These are phyloP conservation scores for Clunio marinus DNA, from an alignment of 2,888 invertebrate species.

Conservation along the genomic window DNA sequence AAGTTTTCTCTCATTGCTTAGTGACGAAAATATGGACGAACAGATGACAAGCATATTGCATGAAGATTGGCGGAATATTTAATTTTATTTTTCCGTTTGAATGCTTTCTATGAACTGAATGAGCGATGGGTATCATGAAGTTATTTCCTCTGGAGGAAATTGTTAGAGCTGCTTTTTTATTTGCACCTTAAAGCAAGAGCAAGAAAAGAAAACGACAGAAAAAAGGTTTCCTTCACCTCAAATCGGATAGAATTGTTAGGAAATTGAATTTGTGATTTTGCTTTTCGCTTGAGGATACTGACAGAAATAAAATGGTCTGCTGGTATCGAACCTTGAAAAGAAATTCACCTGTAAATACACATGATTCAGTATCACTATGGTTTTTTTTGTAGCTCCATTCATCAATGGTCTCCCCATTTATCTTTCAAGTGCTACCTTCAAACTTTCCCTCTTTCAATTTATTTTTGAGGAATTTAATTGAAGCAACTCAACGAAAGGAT, in stretches of 20 bases:
- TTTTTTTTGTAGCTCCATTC: too few species aligned
- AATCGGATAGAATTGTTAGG: neutral
- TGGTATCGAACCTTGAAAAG: too few species aligned
- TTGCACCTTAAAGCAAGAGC: too few species aligned
- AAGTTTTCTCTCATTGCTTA: neutral
- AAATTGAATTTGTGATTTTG: conserved; percentile 10
- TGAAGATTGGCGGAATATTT: neutral
- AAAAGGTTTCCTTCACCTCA: conserved; percentile 10
- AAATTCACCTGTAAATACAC: too few species aligned
- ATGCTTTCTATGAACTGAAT: neutral
- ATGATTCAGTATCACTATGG: too few species aligned
- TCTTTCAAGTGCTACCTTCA: too few species aligned
- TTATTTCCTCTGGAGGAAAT: neutral
- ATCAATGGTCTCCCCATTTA: too few species aligned
- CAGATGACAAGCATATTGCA: neutral
- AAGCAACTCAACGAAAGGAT: too few species aligned
- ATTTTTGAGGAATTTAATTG: too few species aligned
- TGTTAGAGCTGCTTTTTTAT: neutral
- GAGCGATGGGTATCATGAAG: neutral
- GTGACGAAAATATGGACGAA: neutral
- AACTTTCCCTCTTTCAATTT: too few species aligned
- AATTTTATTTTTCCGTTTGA: neutral
- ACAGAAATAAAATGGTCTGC: neutral
- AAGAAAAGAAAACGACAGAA: neutral
- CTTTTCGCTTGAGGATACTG: neutral